These are phyloP conservation scores for Epsilonema sp. DNA, from an alignment of 2,888 invertebrate species.

Conservation along the genomic window DNA sequence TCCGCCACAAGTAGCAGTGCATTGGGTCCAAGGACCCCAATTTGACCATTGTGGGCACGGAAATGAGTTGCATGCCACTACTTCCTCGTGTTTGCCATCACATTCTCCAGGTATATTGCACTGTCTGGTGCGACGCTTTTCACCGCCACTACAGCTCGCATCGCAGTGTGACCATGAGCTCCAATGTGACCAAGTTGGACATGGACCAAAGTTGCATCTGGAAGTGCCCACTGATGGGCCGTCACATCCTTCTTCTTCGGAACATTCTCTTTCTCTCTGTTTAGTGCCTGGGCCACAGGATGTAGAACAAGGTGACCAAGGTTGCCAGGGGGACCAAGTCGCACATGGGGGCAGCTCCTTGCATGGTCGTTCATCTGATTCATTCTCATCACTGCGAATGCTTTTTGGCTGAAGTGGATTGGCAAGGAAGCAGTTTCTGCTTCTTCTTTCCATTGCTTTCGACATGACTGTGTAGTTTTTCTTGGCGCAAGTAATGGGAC, in stretches of 20 bases:
- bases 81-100: background rate
- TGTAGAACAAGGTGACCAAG: background rate
- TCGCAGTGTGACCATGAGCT: background rate
- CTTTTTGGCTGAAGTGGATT: too few relatives aligned
- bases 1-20: background rate
- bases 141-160: background rate
- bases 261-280: background rate
- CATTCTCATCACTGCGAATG: too few relatives aligned
- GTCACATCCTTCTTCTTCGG: background rate
- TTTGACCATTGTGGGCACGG: background rate
- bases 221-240: background rate
- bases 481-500: background rate
- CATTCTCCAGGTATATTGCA: background rate
- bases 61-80: background rate
- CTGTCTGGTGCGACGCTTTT: background rate
- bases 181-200: background rate
- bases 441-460: background rate
- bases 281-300: background rate
- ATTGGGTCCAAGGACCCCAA: background rate
- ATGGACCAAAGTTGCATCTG: background rate
- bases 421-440: too few relatives aligned
- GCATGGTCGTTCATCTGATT: background rate
- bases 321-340: constrained; percentile 1
- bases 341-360: background rate
- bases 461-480: background rate